Conservation (phyloP, 2,888 invertebrate genomes). For the Myathropa florea region DNA sequence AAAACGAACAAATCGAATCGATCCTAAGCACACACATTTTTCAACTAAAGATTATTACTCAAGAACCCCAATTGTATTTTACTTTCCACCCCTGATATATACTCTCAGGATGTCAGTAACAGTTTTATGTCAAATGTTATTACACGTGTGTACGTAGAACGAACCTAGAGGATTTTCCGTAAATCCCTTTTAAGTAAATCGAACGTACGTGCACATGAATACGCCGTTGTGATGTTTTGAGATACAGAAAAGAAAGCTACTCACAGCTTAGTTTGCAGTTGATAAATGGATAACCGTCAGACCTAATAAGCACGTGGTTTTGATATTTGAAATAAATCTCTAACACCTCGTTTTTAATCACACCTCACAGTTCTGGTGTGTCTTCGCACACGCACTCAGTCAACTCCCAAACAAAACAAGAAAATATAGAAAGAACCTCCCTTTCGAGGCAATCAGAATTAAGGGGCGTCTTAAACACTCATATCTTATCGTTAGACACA, state of each 20-base stretch:
- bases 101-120: neutral
- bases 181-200: neutral
- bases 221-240: neutral
- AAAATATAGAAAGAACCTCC: neutral
- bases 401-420: neutral
- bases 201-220: neutral
- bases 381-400: neutral
- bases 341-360: neutral
- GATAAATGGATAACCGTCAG: constrained; percentile 19
- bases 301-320: constrained; percentile 30
- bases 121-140: constrained; percentile 10
- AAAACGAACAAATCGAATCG: constrained; percentile 3
- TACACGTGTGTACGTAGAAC: neutral
- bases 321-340: constrained; percentile 24
- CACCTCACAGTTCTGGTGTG: neutral
- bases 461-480: constrained; percentile 45
- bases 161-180: neutral
- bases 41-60: constrained; percentile 9
- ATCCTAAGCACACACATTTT: constrained; percentile 17
- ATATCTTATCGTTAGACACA: constrained; percentile 39
- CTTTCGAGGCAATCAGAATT: neutral
- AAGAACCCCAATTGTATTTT: neutral
- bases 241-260: neutral
- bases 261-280: neutral
- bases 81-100: neutral